Evolutionary conservation across 2,888 invertebrate genomes (phyloP).

Genomic region (Seira ritae): DNA sequence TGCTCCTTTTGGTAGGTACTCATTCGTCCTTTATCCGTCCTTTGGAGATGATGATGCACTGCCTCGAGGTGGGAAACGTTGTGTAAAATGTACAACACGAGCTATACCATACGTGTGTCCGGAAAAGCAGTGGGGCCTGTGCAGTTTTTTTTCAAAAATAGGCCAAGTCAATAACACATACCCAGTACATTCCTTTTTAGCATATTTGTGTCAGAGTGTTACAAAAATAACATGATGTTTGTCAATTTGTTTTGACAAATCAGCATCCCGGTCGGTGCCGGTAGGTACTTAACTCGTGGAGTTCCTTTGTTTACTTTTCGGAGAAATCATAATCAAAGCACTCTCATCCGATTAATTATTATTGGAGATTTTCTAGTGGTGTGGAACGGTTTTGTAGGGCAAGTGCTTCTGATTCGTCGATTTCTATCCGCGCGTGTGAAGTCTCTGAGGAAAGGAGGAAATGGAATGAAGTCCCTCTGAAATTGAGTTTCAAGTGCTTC

Average conservation of each 20-base stretch:
- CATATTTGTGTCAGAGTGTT: too few relatives aligned
- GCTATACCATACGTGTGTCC: neutral
- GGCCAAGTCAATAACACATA: neutral
- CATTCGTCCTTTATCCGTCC: neutral
- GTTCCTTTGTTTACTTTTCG: slow-evolving; percentile 13
- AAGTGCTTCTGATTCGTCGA: slow-evolving; percentile 1
- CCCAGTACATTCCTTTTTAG: neutral
- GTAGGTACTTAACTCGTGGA: slow-evolving; percentile 2
- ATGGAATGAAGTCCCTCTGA: neutral
- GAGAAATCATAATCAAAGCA: neutral
- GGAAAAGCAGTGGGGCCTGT: neutral
- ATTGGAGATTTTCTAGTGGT: neutral
- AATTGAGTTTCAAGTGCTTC: slow-evolving; percentile 17
- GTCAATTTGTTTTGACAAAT: neutral
- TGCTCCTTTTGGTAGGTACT: neutral
- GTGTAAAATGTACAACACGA: slow-evolving; percentile 4
- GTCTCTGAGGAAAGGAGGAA: neutral
- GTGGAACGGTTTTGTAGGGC: neutral
- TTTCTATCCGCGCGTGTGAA: neutral
- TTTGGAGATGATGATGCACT: neutral
- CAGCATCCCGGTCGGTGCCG: neutral
- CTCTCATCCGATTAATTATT: slow-evolving; percentile 9
- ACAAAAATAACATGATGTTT: too few relatives aligned
- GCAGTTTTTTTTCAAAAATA: neutral
- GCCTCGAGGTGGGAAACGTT: neutral